Conservation (phyloP, 1,140 invertebrate genomes). For the Heliconius congener region DNA sequence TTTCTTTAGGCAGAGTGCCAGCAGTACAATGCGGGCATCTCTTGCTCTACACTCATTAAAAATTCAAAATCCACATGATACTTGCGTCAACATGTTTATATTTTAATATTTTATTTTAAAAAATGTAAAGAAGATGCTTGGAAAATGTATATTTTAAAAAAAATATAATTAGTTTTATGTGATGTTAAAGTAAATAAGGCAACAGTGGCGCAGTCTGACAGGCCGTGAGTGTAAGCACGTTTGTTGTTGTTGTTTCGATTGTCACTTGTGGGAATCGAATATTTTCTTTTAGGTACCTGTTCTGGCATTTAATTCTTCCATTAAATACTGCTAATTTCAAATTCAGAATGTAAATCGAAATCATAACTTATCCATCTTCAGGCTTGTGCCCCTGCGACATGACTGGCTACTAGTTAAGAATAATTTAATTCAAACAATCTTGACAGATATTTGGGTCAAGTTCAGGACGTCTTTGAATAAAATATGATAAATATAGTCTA, state of each 20-base stretch:
- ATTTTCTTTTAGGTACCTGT: too few species aligned
- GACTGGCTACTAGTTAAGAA: not conserved
- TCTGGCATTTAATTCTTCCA: too few species aligned
- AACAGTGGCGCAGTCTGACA: too few species aligned
- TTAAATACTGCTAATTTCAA: too few species aligned
- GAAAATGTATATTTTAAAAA: not conserved
- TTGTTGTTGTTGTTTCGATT: too few species aligned
- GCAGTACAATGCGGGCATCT: not conserved
- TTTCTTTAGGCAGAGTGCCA: constrained; percentile 10
- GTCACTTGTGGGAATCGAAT: too few species aligned
- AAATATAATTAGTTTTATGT: not conserved
- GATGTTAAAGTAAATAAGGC: too few species aligned
- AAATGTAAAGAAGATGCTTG: not conserved
- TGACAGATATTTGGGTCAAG: not conserved
- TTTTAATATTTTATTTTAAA: constrained; percentile 31
- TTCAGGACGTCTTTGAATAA: not conserved
- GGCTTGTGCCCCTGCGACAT: too few species aligned
- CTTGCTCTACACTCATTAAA: constrained; percentile 5
- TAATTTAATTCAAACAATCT: not conserved
- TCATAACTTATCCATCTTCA: too few species aligned
- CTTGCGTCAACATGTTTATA: not conserved
- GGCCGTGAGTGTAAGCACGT: too few species aligned
- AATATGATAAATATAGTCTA: not conserved
- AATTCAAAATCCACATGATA: not conserved
- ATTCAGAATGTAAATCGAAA: too few species aligned